These are phyloP conservation scores for Smutsia temminckii DNA, from an alignment of 2,797 vertebrate genomes.

Conservation along the genomic window DNA sequence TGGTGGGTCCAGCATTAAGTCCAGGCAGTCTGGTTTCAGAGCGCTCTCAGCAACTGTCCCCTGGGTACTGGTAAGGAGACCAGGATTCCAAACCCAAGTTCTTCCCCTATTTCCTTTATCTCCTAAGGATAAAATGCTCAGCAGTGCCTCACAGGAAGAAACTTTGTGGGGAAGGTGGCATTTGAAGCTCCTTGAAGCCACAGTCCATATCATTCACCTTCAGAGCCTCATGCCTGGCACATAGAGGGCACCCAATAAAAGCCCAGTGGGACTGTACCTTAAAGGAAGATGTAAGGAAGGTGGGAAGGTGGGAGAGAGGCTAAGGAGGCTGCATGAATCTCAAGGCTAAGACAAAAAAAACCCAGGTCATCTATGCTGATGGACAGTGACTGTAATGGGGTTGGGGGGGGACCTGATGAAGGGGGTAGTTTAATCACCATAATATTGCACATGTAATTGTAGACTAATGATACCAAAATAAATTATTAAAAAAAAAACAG, in stretches of 20 bases:
- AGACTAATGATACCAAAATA: too few species aligned
- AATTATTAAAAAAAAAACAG: not conserved
- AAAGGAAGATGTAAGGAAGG: not conserved
- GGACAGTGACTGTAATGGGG: too few species aligned
- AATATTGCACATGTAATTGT: too few species aligned
- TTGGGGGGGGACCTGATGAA: too few species aligned
- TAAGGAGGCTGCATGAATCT: not conserved
- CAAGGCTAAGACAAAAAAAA: rapidly evolving
- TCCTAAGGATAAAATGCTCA: not conserved
- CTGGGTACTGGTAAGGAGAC: not conserved
- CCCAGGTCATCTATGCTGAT: too few species aligned
- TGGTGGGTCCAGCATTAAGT: not conserved
- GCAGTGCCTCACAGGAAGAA: not conserved
- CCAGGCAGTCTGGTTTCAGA: not conserved
- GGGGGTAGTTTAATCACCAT: too few species aligned
- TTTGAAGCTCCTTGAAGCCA: rapidly evolving
- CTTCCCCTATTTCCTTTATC: not conserved
- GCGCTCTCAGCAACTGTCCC: not conserved
- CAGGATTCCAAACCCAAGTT: not conserved
- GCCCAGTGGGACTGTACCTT: too few species aligned
- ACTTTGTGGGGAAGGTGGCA: rapidly evolving
- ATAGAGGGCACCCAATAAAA: not conserved
- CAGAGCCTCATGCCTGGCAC: not conserved
- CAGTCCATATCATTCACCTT: not conserved
- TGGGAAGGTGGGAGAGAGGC: not conserved